Conservation (phyloP, 2,113 vertebrate species). For the Malurus cyaneus region DNA sequence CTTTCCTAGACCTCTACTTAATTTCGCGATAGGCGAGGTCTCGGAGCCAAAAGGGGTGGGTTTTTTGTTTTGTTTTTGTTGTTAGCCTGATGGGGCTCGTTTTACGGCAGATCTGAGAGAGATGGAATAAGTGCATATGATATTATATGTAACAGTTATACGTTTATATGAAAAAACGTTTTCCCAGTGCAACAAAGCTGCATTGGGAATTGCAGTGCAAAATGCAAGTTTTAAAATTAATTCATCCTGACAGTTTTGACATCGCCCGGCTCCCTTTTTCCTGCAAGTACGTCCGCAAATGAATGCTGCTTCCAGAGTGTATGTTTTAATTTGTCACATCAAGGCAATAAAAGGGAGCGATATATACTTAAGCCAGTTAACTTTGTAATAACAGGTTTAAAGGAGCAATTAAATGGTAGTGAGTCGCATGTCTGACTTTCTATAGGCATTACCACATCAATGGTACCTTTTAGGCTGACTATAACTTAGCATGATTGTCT, state of each 20-base stretch:
- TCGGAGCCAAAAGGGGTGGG: background rate
- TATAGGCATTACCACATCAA: slow-evolving; percentile 64
- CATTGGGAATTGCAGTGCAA: slow-evolving; percentile 31
- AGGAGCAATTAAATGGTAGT: slow-evolving; percentile 60
- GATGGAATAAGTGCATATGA: background rate
- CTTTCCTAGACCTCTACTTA: background rate
- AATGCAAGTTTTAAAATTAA: slow-evolving; percentile 59
- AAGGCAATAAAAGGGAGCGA: slow-evolving; percentile 59
- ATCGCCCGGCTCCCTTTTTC: background rate
- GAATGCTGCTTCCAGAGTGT: slow-evolving; percentile 55
- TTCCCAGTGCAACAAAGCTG: background rate
- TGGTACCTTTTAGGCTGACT: slow-evolving; percentile 65
- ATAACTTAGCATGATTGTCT: slow-evolving; percentile 62
- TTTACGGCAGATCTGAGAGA: background rate
- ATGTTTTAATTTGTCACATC: slow-evolving; percentile 67
- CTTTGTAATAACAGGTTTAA: slow-evolving; percentile 61
- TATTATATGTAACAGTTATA: background rate
- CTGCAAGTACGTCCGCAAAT: slow-evolving; percentile 19
- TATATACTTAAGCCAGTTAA: slow-evolving; percentile 65
- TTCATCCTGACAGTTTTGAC: slow-evolving; percentile 62
- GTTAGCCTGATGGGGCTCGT: background rate
- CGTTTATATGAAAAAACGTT: background rate
- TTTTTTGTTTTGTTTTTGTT: background rate
- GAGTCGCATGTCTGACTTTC: slow-evolving; percentile 61
- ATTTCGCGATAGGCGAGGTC: background rate